Evolutionary conservation across 2,113 vertebrate genomes (phyloP), one percentile per base, ranked within the genome.

Genomic region (Epinephelus lanceolatus): DNA sequence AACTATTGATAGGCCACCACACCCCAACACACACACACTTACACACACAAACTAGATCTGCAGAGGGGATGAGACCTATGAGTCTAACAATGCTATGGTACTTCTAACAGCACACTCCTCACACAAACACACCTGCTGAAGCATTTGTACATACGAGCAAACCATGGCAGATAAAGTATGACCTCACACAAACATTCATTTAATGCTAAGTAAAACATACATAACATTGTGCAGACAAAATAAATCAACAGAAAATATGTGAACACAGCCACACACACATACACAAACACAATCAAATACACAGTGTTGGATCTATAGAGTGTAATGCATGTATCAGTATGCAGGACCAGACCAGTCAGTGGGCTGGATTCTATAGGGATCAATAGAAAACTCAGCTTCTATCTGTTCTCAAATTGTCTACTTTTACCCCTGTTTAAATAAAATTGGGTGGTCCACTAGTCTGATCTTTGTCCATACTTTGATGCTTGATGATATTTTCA

Each of bases 241-340:
- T 33, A 40, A 60, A 60, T 51, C 30, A 40, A 60, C 52, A 78
- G 61, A 27, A 71, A 77, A 77, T 76, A 42, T 78, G 73, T 61
- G 49, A 71, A 53, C 63, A 61, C 40, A 71, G 49, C 4, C 40
- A 73, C 40, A 69, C 23, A 62, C 37, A 81, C 84, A 85, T 10
- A 47, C 70, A 87, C 80, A 83, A 76, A 90, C 52, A 88, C 79
- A 86, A 60, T 70, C 76, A 95, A 94, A 91, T 83, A 93, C 55
- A 86, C 83, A 89, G 86, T 89, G 91, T 47, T 78, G 90, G 25
- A 91, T 81, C 33, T 93, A 94, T 90, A 78, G 87, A 91, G 88
- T 82, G 89, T 81, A 94, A 94, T 94, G 86, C 92, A 88, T 86
- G 74, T 86, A 95, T 91, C 93, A 87, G 92, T 93, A 95, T 91